Percentiles rank a stretch among this genome's conserved stretches.
Evolutionary conservation across 2,888 invertebrate species (phyloP).

Genomic region (Fragum sueziense): DNA sequence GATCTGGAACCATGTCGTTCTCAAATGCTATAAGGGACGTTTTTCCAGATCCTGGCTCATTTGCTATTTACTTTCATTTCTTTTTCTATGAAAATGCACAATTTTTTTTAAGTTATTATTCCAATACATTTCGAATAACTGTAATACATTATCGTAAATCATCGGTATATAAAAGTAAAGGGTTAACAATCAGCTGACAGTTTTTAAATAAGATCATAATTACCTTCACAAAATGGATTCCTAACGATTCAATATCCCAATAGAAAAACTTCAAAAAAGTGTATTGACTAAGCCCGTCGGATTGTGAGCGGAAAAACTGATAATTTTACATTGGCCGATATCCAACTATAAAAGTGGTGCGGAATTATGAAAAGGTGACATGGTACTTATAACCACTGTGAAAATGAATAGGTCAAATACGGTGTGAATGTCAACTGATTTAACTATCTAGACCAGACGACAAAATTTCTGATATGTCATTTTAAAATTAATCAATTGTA

Average conservation of each 20-base stretch:
- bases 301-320: background rate
- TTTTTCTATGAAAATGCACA: too few species aligned
- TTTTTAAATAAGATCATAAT: slow-evolving; percentile 15
- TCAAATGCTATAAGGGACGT: too few species aligned
- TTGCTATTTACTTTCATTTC: too few species aligned
- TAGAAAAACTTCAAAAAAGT: slow-evolving; percentile 13
- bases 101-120: too few species aligned
- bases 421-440: background rate
- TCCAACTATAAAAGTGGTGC: background rate
- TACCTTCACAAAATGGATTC: slow-evolving; percentile 8
- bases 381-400: background rate
- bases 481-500: too few species aligned
- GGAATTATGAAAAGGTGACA: background rate
- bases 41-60: too few species aligned
- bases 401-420: background rate
- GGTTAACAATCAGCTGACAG: slow-evolving; percentile 3
- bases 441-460: background rate
- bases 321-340: background rate
- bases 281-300: background rate
- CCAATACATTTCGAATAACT: too few species aligned
- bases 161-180: too few species aligned
- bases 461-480: background rate
- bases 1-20: too few species aligned
- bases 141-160: too few species aligned
- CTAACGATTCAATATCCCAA: slow-evolving; percentile 1